Evolutionary conservation across 2,797 vertebrate genomes (phyloP), one percentile per base, ranked within the genome.

Genomic region (Furcifer pardalis): DNA sequence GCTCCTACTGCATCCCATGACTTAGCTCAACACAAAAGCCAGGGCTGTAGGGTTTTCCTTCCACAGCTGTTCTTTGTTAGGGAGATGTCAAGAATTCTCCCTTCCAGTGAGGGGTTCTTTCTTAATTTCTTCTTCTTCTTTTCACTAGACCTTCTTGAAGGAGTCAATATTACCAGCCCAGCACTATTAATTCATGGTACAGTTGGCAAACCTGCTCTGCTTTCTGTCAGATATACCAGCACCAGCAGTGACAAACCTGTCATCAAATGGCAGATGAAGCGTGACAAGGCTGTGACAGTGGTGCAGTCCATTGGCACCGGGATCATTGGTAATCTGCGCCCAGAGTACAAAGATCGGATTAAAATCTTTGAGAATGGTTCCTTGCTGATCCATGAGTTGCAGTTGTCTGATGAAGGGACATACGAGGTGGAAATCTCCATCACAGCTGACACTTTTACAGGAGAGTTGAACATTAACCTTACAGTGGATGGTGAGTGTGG

Each of bases 361-460:
- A 95, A 96, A 68, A 97, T 99, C 91, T 97, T 97, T 1, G 97
- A 98, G 90, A 99, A 99, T 0, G 98, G 98, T 62, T 99, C 98
- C 0, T 92, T 99, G 89, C 96, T 98, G 86, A 97, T 99, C 85
- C 97, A 97, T 85, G 97, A 98, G 90, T 90, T 99, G 92, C 97
- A 97, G 92, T 73, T 98, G 88, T 95, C 97, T 0, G 98, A 99
- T 0, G 98, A 99, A 90, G 98, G 98, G 0, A 95, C 95, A 0
- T 99, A 99, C 0, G 98, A 98, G 86, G 98, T 99, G 46, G 98
- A 99, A 95, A 98, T 99, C 93, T 99, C 98, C 94, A 99, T 99
- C 94, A 99, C 98, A 0, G 98, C 98, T 0, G 98, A 99, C 93
- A 98, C 97, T 7, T 99, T 99, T 94, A 99, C 98, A 0, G 98